Conservation (phyloP, 2,888 invertebrate species). For the Cremastobaeus sp. region DNA sequence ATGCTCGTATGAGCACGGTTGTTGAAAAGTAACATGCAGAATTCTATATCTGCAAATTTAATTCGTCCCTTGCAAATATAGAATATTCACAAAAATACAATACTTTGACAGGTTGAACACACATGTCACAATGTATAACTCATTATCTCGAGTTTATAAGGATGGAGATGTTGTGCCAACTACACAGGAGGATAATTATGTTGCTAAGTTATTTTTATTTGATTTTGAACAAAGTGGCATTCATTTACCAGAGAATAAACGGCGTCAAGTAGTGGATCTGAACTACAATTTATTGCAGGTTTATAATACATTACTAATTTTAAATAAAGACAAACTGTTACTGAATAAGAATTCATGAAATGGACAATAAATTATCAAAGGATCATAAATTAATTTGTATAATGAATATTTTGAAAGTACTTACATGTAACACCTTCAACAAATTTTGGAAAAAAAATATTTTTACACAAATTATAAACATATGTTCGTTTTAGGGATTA, state of each 20-base stretch:
- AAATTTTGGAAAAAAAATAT: no score
- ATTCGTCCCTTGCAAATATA: no score
- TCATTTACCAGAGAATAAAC: slow-evolving; percentile 88
- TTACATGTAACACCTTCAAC: no score
- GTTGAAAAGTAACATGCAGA: slow-evolving; percentile 88
- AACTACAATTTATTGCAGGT: slow-evolving; percentile 90
- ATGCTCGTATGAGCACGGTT: slow-evolving; percentile 91
- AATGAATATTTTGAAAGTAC: no score
- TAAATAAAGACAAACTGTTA: slow-evolving; percentile 1
- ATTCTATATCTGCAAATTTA: background rate
- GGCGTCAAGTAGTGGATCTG: slow-evolving; percentile 88
- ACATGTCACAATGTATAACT: slow-evolving; percentile 88
- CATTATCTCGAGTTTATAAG: slow-evolving; percentile 85
- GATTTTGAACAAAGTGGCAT: slow-evolving; percentile 99
- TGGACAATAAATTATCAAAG: slow-evolving; percentile 92
- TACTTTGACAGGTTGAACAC: slow-evolving; percentile 79
- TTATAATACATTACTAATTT: slow-evolving; percentile 17
- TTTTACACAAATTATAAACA: no score
- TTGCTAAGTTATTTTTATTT: slow-evolving; percentile 92
- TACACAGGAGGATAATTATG: slow-evolving; percentile 88
- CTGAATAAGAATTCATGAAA: slow-evolving; percentile 70
- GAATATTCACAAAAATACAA: no score
- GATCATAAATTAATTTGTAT: no score
- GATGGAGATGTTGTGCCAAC: slow-evolving; percentile 84
- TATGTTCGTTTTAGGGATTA: no score